Evolutionary conservation across 2,888 invertebrate genomes (phyloP).

Genomic region (Tanytarsus gracilentus): DNA sequence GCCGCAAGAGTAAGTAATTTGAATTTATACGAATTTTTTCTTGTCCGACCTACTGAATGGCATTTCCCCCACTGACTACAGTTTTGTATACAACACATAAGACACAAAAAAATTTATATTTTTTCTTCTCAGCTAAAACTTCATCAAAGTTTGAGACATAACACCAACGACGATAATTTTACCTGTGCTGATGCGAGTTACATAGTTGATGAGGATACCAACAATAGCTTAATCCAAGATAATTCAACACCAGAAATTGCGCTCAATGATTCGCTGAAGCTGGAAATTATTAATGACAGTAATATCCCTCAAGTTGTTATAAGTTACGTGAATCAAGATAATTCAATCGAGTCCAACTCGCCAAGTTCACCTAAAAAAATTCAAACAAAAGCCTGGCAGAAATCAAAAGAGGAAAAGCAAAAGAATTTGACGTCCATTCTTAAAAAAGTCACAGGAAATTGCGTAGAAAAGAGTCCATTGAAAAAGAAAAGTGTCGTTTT

Average conservation of each 20-base stretch:
- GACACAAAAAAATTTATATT: neutral
- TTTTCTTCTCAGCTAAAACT: conserved; percentile 1
- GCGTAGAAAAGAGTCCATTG: neutral
- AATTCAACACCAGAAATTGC: neutral
- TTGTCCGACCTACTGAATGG: neutral
- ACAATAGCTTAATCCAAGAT: neutral
- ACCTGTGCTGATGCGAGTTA: no score
- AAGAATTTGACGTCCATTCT: conserved; percentile 16
- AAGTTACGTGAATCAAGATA: neutral
- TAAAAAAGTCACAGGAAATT: conserved; percentile 12
- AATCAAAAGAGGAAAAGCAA: conserved; percentile 16
- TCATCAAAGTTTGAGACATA: no score
- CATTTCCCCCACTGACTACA: neutral
- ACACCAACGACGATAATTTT: no score
- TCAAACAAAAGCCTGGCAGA: conserved; percentile 5
- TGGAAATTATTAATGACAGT: conserved; percentile 6
- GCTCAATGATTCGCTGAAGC: neutral
- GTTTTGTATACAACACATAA: conserved; percentile 11
- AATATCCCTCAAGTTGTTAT: conserved; percentile 4
- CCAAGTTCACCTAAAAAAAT: neutral
- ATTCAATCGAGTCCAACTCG: neutral
- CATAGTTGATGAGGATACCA: neutral
- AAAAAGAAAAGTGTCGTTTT: conserved; percentile 14
- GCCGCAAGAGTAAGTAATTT: conserved; percentile 36
- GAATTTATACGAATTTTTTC: neutral